Base-by-base conservation (phyloP, 1,140 invertebrate species). In the Schlechtendalia chinensis region DNA sequence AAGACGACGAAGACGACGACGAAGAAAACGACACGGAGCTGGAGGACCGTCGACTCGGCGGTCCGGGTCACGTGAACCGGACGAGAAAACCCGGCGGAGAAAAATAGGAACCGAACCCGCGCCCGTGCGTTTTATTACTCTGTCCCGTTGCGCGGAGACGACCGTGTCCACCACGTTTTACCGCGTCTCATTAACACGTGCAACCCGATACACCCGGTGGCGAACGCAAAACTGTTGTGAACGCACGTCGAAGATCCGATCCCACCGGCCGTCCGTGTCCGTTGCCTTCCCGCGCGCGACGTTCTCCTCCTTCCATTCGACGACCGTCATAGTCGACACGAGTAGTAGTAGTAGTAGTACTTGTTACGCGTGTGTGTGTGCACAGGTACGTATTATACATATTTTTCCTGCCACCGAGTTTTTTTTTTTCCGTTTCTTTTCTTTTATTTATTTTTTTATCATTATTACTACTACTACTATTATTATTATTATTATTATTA, bases 161-260 rank as follows among this genome's bases (percentile, higher is more conserved):
- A 45, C 10, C 14, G 17, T 63, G 56, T 59, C n/a, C n/a, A n/a
- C n/a, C 58, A 63, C 75, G 75, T 79, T 79, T 79, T n/a, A n/a
- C 58, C 75, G 29, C 39, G 39, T 63, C 75, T 77, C 39, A 50
- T 79, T 79, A 79, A 24, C 75, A 50, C 75, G 75, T 63, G 58
- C 75, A 50, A 79, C 75, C 58, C 24, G 56, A 79, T 63, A 63
- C 56, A 79, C 39, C 75, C 58, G 75, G 56, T 79, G 75, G 75
- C 56, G 32, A 27, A 79, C 75, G 75, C 75, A 27, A 79, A 79
- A 79, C 75, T 79, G 75, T 79, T 79, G 75, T n/a, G n/a, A n/a
- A n/a, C 75, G 50, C n/a, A 79, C 75, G 24, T 63, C 17, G n/a
- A 63, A 79, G 58, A 79, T 79, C 24, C 39, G 75, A 79, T 77